Conservation (phyloP, 2,888 invertebrate genomes). For the Tachina lurida region DNA sequence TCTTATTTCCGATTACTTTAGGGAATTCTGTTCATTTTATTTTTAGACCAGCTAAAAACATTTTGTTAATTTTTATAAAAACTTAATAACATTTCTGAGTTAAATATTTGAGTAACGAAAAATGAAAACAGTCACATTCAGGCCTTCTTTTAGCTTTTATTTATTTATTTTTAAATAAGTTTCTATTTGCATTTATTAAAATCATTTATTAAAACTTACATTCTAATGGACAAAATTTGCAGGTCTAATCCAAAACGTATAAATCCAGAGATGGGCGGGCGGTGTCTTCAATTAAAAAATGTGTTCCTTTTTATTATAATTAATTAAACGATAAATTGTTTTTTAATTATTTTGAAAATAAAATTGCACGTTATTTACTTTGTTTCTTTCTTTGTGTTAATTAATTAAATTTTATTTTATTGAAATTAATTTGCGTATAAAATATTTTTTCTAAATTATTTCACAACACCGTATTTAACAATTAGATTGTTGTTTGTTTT, state of each 20-base stretch:
- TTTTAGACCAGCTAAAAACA: no score
- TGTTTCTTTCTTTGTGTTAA: not conserved
- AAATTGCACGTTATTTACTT: slow-evolving; percentile 63
- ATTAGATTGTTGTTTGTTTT: slow-evolving; percentile 64
- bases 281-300: slow-evolving; percentile 7
- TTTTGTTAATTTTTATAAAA: no score
- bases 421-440: slow-evolving; percentile 27
- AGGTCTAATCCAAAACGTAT: slow-evolving; percentile 42
- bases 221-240: not conserved
- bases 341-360: slow-evolving; percentile 68
- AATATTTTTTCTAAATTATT: slow-evolving; percentile 56
- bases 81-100: no score
- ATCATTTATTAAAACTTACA: slow-evolving; percentile 7
- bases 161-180: no score
- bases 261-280: slow-evolving; percentile 5
- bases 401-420: slow-evolving; percentile 32
- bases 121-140: no score
- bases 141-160: no score
- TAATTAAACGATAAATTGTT: slow-evolving; percentile 8
- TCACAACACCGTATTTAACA: slow-evolving; percentile 71
- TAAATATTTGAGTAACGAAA: no score
- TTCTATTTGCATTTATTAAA: not conserved
- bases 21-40: no score
- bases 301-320: slow-evolving; percentile 11
- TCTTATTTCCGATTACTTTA: no score